Percentiles rank a stretch among this genome's conserved stretches.
Evolutionary conservation across 1,140 invertebrate species (phyloP).

Genomic region (Drosophila kurseongensis): DNA sequence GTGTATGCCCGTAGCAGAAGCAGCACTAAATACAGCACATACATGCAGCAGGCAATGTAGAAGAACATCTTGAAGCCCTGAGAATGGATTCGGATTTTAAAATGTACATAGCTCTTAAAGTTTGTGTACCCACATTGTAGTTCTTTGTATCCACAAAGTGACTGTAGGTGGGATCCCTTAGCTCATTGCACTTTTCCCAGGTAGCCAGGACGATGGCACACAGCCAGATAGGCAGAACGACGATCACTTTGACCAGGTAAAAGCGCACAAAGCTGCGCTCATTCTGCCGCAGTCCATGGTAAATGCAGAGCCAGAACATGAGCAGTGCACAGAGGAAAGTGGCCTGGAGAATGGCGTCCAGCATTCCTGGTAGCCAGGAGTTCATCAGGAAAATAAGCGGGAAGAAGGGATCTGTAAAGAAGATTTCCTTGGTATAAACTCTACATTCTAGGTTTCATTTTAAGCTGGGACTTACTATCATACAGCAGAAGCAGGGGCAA

Average conservation of each 20-base stretch:
- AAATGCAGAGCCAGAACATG: conserved; percentile 94
- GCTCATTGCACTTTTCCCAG: conserved; percentile 95
- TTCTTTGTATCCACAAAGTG: conserved; percentile 94
- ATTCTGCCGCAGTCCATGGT: conserved; percentile 97
- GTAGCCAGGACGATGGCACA: conserved; percentile 93
- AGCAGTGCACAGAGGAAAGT: conserved; percentile 94
- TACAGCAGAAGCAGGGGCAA: conserved; percentile 95
- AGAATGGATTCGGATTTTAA: background rate
- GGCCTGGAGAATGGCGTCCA: conserved; percentile 95
- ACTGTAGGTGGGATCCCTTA: conserved; percentile 96
- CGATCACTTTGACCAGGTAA: conserved; percentile 95
- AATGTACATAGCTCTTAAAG: no score
- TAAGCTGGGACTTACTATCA: conserved; percentile 89
- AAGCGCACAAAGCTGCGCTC: conserved; percentile 93
- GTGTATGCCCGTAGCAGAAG: conserved; percentile 95
- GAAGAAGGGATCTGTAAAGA: conserved; percentile 94
- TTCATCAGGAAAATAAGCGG: conserved; percentile 95
- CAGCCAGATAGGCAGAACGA: conserved; percentile 95
- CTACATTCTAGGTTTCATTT: background rate
- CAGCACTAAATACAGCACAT: conserved; percentile 93
- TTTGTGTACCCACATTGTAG: conserved; percentile 90
- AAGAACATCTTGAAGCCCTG: conserved; percentile 94
- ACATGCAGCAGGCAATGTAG: conserved; percentile 93
- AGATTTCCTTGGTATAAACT: background rate
- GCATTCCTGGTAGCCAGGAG: conserved; percentile 95